These are phyloP conservation scores for Cercopithecus mona DNA, from an alignment of 2,113 vertebrate species.

Conservation along the genomic window DNA sequence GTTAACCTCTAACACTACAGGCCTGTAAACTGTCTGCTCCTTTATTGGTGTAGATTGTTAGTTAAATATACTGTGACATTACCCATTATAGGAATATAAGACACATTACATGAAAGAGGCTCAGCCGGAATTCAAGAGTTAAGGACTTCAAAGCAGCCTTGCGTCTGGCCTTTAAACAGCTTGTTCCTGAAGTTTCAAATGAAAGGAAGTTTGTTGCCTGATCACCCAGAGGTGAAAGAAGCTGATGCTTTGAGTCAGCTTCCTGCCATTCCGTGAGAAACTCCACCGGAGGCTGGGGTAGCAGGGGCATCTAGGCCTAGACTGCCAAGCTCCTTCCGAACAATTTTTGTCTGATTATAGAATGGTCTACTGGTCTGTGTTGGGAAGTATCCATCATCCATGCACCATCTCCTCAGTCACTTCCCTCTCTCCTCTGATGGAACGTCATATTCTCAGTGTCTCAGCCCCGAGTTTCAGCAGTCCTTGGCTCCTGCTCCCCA, in stretches of 20 bases:
- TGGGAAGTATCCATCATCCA: neutral
- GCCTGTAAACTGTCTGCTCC: neutral
- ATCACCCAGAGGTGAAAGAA: neutral
- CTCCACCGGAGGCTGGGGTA: fast-evolving
- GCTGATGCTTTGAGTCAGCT: neutral
- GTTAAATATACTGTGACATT: neutral
- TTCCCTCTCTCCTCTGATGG: neutral
- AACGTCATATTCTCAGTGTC: neutral
- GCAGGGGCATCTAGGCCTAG: fast-evolving
- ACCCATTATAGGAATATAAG: neutral
- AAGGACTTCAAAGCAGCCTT: neutral
- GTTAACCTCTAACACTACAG: neutral
- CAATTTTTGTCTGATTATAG: neutral
- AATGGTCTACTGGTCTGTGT: neutral
- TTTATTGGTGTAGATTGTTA: neutral
- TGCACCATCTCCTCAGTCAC: neutral
- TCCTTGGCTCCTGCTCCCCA: neutral
- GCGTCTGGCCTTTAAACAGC: neutral
- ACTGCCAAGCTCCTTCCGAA: too few species aligned
- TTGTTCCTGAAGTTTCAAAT: neutral
- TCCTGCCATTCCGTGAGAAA: neutral
- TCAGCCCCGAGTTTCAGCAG: neutral
- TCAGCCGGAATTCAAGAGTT: neutral
- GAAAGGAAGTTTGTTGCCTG: neutral
- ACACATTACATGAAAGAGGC: neutral